Percentiles rank a stretch among this genome's conserved stretches.
Conservation (phyloP, 2,113 vertebrate species). For the Cottus gobio region DNA sequence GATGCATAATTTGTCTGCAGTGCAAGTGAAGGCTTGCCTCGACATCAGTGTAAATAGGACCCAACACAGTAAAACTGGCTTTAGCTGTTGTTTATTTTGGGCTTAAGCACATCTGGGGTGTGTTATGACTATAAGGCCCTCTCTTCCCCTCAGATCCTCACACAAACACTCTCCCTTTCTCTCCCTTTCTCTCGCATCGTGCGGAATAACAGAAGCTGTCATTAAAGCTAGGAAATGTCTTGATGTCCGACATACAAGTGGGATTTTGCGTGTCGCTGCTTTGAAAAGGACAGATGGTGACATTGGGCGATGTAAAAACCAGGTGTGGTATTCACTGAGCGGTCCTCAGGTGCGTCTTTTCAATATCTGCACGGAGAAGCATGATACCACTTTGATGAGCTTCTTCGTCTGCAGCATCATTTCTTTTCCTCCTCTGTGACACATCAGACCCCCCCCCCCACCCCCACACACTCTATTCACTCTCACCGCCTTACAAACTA, state of each 20-base stretch:
- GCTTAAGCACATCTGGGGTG: conserved; percentile 63
- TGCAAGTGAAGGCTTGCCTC: conserved; percentile 50
- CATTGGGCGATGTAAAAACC: conserved; percentile 42
- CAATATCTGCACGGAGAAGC: conserved; percentile 35
- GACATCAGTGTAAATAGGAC: conserved; percentile 44
- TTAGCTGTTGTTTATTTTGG: conserved; percentile 66
- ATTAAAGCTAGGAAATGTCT: conserved; percentile 25
- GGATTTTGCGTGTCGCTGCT: background rate
- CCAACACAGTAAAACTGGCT: conserved; percentile 44
- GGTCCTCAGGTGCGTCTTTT: conserved; percentile 58
- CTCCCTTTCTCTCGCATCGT: conserved; percentile 22
- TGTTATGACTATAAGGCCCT: conserved; percentile 57
- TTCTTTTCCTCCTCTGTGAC: conserved; percentile 17
- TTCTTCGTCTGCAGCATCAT: conserved; percentile 25
- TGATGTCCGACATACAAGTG: background rate
- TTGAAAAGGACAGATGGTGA: conserved; percentile 48
- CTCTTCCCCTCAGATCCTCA: conserved; percentile 35
- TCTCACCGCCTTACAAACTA: conserved; percentile 9
- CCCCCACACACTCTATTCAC: conserved; percentile 17
- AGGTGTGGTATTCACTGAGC: conserved; percentile 58
- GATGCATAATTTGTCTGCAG: conserved; percentile 26
- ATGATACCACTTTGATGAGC: conserved; percentile 28
- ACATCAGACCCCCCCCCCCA: background rate
- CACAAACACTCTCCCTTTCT: conserved; percentile 11
- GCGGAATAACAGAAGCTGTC: conserved; percentile 35